Base-by-base conservation (phyloP, 1,140 invertebrate genomes). In the Oryzaephilus surinamensis region DNA sequence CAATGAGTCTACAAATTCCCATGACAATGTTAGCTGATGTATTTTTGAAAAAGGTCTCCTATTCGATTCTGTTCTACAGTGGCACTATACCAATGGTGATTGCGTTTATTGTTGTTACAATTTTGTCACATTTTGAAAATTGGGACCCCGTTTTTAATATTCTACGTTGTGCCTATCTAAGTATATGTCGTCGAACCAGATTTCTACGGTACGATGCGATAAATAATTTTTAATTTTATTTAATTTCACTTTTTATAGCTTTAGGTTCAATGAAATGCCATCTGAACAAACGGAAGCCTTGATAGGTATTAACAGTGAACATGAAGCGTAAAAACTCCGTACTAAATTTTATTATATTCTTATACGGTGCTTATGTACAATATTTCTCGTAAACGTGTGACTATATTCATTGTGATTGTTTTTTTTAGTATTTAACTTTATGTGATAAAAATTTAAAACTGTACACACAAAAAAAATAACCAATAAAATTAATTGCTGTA, bases 11-110 rank as follows among this genome's bases (percentile, higher is more conserved):
- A 41, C 85, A 82, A 37, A 86, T 91, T 62, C 88, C 89, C 16
- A 70, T 92, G 60, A 81, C 83, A 11, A 84, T 90, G 74, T 61
- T 88, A 38, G 79, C 82, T 30, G 86, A 92, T 67, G 72, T 85
- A 19, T 54, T 85, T 24, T 61, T 89, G 3, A 85, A 86, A 63
- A 69, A 74, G 54, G 71, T 85, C 13, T 62, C 74, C 3, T 90
- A 87, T 55, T 73, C 79, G 2, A 71, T 70, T 38, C 63, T 81
- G 51, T 89, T 90, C 60, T 91, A 88, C 58, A 63, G 84, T 11
- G 88, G 87, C 11, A 75, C 77, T 2, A 54, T 87, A 51, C 84
- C 85, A 23, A 79, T 90, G 65, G 72, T 89, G 46, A 29, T 86
- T 13, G 74, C 84, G 36, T 85, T 91, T 59, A 63, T 90, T 38